A percentile compares a stretch with the other conserved stretches of the same genome.
Evolutionary conservation across 2,113 vertebrate genomes (phyloP).

Genomic region (human (Homo sapiens)): DNA sequence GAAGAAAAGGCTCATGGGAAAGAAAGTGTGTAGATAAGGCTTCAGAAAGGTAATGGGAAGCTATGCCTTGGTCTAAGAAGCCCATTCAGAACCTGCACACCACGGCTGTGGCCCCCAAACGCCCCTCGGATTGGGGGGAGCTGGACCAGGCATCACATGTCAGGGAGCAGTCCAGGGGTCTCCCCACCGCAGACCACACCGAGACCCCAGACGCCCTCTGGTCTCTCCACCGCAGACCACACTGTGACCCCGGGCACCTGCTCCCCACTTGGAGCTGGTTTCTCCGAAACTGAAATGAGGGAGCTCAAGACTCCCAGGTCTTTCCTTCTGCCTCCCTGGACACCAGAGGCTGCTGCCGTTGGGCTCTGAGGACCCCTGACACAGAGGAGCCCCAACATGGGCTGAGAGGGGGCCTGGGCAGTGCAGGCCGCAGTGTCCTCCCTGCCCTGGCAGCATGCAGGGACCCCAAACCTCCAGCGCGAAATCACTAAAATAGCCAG

Average conservation of each 20-base stretch:
- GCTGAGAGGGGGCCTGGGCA: accelerated
- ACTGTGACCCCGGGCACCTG: accelerated
- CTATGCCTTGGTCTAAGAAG: not conserved
- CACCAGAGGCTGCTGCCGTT: accelerated
- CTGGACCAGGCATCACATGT: not conserved
- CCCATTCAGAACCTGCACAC: accelerated
- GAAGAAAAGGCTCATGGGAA: accelerated
- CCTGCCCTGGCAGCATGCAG: accelerated
- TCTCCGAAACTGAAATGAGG: not conserved
- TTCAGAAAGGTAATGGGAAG: not conserved
- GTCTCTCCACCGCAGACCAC: not conserved
- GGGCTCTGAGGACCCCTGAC: accelerated
- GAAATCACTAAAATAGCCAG: constrained; percentile 73
- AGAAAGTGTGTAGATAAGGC: accelerated
- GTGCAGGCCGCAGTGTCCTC: accelerated
- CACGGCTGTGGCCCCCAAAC: accelerated
- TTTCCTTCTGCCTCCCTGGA: not conserved
- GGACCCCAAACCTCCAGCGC: not conserved
- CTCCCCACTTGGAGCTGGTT: not conserved
- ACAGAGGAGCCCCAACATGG: accelerated
- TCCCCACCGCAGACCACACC: too few relatives aligned
- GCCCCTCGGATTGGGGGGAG: accelerated
- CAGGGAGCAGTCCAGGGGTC: too few relatives aligned
- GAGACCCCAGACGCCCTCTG: too few relatives aligned
- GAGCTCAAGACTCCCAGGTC: not conserved